Percentiles rank a stretch among this genome's conserved stretches.
These are phyloP conservation scores for Odontocolon sp. DNA, from an alignment of 2,888 invertebrate species.

Conservation along the genomic window DNA sequence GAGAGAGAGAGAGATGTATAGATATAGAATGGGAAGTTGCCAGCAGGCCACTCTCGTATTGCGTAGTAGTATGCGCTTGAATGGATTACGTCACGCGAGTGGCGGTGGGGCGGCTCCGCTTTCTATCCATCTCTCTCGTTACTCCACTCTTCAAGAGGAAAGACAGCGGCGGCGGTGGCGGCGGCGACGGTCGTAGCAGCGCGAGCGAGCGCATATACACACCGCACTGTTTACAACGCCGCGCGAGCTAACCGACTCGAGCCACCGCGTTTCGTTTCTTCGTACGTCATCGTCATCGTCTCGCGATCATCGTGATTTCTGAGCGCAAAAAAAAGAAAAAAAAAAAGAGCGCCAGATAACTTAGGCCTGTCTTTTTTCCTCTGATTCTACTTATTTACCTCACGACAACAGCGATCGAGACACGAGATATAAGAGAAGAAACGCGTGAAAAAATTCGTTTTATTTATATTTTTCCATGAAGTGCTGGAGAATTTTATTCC, in stretches of 20 bases:
- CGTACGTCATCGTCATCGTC: too few species aligned
- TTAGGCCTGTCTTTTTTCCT: too few species aligned
- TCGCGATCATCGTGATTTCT: neutral
- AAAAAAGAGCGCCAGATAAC: neutral
- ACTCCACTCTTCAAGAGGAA: slow-evolving; percentile 11
- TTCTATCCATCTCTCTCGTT: slow-evolving; percentile 28
- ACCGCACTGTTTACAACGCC: slow-evolving; percentile 52
- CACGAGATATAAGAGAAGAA: too few species aligned
- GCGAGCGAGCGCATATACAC: slow-evolving; percentile 29
- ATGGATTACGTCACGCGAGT: slow-evolving; percentile 76
- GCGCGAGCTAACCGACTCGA: slow-evolving; percentile 11
- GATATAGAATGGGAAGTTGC: slow-evolving; percentile 5
- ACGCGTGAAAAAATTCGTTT: too few species aligned
- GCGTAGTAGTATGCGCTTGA: slow-evolving; percentile 75
- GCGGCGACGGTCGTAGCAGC: slow-evolving; percentile 9
- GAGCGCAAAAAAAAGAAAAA: neutral
- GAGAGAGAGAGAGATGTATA: neutral
- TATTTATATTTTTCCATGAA: too few species aligned
- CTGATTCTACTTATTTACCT: too few species aligned
- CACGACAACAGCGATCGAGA: too few species aligned
- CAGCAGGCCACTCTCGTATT: slow-evolving; percentile 68
- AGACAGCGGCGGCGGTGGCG: slow-evolving; percentile 11
- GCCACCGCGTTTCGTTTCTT: neutral
- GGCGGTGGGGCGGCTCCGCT: slow-evolving; percentile 54
- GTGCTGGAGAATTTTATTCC: too few species aligned